These are phyloP conservation scores for Coremacera marginata DNA, from an alignment of 2,888 invertebrate species.

Conservation along the genomic window DNA sequence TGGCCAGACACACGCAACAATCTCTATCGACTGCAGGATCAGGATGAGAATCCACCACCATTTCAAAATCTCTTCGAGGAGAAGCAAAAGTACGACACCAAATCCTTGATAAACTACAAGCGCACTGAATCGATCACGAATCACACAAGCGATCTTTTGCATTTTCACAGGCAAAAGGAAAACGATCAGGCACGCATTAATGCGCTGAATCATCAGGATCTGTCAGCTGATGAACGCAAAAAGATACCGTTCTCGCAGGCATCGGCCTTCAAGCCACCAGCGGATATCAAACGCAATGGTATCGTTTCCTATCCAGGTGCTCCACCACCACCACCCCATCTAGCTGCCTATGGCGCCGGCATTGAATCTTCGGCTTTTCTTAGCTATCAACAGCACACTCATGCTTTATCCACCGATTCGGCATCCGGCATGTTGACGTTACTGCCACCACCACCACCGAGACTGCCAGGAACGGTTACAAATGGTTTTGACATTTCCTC, in stretches of 20 bases:
- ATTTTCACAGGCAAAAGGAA: constrained; percentile 69
- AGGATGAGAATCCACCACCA: constrained; percentile 82
- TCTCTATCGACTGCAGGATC: constrained; percentile 76
- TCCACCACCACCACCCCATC: constrained; percentile 44
- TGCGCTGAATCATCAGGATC: constrained; percentile 53
- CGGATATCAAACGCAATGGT: constrained; percentile 74
- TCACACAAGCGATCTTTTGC: constrained; percentile 69
- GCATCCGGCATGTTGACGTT: constrained; percentile 25
- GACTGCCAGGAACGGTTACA: constrained; percentile 14
- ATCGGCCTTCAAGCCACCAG: constrained; percentile 85
- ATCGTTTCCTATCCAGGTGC: constrained; percentile 54
- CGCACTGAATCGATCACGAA: constrained; percentile 19
- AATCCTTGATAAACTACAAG: constrained; percentile 37
- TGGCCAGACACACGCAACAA: constrained; percentile 81
- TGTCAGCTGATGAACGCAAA: constrained; percentile 46
- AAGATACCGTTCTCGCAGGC: constrained; percentile 76
- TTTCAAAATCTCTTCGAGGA: constrained; percentile 89
- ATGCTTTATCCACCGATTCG: constrained; percentile 33
- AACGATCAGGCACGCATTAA: constrained; percentile 68
- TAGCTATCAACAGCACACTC: constrained; percentile 53
- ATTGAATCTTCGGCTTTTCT: constrained; percentile 52
- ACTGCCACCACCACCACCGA: constrained; percentile 40
- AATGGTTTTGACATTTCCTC: constrained; percentile 27
- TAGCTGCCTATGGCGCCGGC: constrained; percentile 34
- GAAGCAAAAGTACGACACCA: constrained; percentile 73